phyloP scores from a whole-genome alignment of 2,888 invertebrate genomes.

The Mythimna impura region DNA sequence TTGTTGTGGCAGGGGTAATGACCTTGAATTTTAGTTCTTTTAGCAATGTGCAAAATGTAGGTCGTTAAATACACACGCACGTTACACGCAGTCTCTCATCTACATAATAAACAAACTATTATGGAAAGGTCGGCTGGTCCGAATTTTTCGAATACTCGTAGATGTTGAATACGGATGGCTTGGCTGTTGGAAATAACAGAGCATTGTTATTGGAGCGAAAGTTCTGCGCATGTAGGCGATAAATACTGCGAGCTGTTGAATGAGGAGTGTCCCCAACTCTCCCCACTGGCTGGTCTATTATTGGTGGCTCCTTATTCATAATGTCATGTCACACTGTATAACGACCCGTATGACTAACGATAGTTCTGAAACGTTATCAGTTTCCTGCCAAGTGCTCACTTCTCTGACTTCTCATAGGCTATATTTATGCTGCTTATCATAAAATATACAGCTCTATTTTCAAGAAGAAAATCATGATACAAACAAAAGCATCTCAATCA shows the following conservation, averaged over 20 bases:
- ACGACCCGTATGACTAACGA: conserved; percentile 40
- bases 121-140: conserved; percentile 35
- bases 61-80: conserved; percentile 62
- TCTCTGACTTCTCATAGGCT: conserved; percentile 22
- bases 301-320: conserved; percentile 44
- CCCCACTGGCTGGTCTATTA: conserved; percentile 8
- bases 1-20: conserved; percentile 83
- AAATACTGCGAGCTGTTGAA: conserved; percentile 19
- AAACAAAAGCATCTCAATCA: not conserved
- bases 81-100: conserved; percentile 48
- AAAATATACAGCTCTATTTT: not conserved
- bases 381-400: conserved; percentile 26
- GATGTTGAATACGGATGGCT: conserved; percentile 39
- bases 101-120: conserved; percentile 55
- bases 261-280: conserved; percentile 39
- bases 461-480: not conserved
- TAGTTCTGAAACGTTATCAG: conserved; percentile 36
- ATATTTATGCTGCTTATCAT: conserved; percentile 5
- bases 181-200: conserved; percentile 18
- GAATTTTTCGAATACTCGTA: conserved; percentile 33
- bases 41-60: conserved; percentile 76
- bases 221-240: conserved; percentile 9
- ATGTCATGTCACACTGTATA: conserved; percentile 28
- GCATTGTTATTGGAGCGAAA: conserved; percentile 43
- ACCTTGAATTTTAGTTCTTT: conserved; percentile 80